A percentile compares a stretch with the other conserved stretches of the same genome.
phyloP scores from a whole-genome alignment of 2,113 vertebrate genomes.

The Orientallactaga bullata region DNA sequence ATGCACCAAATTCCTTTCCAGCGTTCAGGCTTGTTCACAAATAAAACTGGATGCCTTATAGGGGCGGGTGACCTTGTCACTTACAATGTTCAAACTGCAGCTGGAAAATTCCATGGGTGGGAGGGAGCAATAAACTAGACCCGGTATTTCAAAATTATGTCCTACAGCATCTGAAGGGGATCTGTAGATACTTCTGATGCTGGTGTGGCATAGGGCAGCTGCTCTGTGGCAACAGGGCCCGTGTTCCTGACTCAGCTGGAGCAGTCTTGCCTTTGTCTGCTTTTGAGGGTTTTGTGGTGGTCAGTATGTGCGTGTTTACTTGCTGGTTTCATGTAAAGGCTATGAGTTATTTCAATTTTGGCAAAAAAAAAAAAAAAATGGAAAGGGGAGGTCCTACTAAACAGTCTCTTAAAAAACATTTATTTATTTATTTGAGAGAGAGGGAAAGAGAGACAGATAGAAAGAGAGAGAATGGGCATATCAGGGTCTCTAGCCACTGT shows the following conservation, averaged over 20 bases:
- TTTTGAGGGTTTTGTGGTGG: neutral
- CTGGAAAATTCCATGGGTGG: neutral
- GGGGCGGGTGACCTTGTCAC: neutral
- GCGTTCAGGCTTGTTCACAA: neutral
- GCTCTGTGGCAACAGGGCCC: neutral
- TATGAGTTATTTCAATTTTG: neutral
- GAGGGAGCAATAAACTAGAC: neutral
- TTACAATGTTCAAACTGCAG: neutral
- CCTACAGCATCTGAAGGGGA: neutral
- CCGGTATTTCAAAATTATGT: neutral
- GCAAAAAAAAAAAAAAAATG: neutral
- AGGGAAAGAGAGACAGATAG: no score
- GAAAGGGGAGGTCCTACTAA: neutral
- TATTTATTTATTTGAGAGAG: no score
- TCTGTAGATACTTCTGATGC: no score
- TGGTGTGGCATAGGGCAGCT: fast-evolving
- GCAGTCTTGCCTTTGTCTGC: neutral
- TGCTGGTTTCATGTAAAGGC: neutral
- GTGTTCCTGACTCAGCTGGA: neutral
- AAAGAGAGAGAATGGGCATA: no score
- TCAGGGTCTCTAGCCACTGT: no score
- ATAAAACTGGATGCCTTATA: neutral
- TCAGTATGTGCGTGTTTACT: neutral
- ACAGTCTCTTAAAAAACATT: no score
- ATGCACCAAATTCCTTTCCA: neutral